Evolutionary conservation across 2,113 vertebrate genomes (phyloP), one percentile per base, ranked within the genome.

Genomic region (Morphnarchus princeps): DNA sequence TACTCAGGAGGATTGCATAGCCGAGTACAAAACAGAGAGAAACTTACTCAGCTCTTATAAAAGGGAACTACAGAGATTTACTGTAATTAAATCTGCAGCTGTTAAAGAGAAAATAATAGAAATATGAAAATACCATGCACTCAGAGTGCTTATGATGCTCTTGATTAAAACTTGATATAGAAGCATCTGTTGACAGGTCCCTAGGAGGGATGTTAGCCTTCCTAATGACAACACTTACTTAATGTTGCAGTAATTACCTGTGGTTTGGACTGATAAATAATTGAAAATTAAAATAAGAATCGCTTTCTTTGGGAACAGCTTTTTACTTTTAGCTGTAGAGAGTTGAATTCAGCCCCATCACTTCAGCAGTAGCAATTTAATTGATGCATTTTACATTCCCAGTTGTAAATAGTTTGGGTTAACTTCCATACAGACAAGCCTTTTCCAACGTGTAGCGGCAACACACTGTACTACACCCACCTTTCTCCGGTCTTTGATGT

Each of bases 391-490:
- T 90, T 26, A 29, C 16, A 3, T 55, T 40, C 18, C 3, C 16
- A 16, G 29, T 10, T 32, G 47, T 15, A 15, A 22, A 7, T 21
- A 10, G 28, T 17, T 54, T 50, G 49, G 28, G 61, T 16, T 32
- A 28, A 36, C 24, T 50, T 31, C 31, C 52, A 11, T 4, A 9
- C 9, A 32, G 63, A 42, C 4, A 4, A n/a, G 31, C n/a, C 52
- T 38, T 21, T 49, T 20, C 28, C 14, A 29, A 14, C 2, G 5
- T 6, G 34, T 40, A 29, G 47, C 3, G 2, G 24, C 42, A 38
- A 3, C 4, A 4, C 9, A 1, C 20, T 8, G 26, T 7, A 2
- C 8, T 36, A 4, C 18, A 2, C 36, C 17, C 49, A 18, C 49
- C 42, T 47, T 57, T 5, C 47, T 42, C 11, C 25, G 4, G 32